Evolutionary conservation across 1,140 invertebrate genomes (phyloP).

Genomic region (Orchestia grillus): DNA sequence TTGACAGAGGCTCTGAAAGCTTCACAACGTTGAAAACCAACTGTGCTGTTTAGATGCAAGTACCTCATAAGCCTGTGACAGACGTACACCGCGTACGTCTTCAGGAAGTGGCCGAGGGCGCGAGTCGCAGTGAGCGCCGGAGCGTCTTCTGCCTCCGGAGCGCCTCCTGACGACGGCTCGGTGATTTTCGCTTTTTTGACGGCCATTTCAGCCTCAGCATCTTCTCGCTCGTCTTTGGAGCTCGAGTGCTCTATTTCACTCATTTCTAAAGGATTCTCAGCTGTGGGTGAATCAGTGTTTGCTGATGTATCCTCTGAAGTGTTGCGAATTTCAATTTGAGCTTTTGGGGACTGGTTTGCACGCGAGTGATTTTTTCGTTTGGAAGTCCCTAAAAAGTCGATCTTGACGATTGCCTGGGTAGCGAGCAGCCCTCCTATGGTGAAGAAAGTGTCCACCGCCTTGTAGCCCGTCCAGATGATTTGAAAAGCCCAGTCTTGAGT

Average conservation of each 20-base stretch:
- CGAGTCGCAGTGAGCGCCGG: neutral
- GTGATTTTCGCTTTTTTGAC: neutral
- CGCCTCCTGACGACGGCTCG: neutral
- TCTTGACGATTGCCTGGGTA: constrained; percentile 20
- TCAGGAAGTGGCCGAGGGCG: neutral
- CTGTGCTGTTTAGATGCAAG: neutral
- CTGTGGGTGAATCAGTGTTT: neutral
- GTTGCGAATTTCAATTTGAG: neutral
- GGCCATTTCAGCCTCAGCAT: neutral
- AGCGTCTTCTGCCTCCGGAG: neutral
- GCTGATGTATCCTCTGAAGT: neutral
- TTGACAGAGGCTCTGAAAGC: too few relatives aligned
- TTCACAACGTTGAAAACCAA: too few relatives aligned
- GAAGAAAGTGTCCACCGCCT: constrained; percentile 37
- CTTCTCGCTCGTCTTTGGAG: neutral
- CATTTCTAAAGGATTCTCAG: neutral
- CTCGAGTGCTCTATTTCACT: neutral
- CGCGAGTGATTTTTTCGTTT: neutral
- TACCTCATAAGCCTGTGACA: constrained; percentile 18
- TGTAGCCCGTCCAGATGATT: constrained; percentile 20
- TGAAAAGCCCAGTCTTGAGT: constrained; percentile 29
- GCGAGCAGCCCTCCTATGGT: constrained; percentile 35
- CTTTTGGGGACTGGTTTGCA: neutral
- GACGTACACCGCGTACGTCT: constrained; percentile 6
- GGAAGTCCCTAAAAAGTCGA: neutral